phyloP scores from a whole-genome alignment of 1,140 invertebrate species.

The Pogonomyrmex barbatus region DNA sequence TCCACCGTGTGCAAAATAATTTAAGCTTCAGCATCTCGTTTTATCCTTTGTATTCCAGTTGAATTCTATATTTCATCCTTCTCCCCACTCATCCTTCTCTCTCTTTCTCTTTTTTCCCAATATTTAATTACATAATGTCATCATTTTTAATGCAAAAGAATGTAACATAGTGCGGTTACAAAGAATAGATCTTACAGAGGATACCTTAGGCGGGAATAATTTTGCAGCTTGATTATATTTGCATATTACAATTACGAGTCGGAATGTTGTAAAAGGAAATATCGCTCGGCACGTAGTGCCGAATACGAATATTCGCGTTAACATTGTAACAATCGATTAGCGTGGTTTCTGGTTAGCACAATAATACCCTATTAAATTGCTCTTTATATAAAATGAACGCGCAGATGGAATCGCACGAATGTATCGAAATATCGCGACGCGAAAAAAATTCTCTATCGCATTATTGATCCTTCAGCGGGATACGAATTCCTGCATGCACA shows the following conservation, averaged over 20 bases:
- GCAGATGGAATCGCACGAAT: background rate
- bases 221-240: slow-evolving; percentile 8
- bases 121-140: background rate
- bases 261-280: slow-evolving; percentile 42
- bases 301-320: slow-evolving; percentile 48
- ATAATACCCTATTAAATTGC: slow-evolving; percentile 45
- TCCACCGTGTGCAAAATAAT: background rate
- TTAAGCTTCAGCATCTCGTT: background rate
- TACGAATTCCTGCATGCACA: slow-evolving; percentile 37
- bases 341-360: slow-evolving; percentile 33
- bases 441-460: slow-evolving; percentile 14
- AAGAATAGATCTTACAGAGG: background rate
- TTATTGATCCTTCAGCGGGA: slow-evolving; percentile 20
- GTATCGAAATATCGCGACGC: background rate
- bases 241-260: slow-evolving; percentile 1
- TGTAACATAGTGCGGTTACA: background rate
- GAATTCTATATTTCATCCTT: background rate
- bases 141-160: background rate
- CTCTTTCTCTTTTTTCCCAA: background rate
- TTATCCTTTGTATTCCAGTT: background rate
- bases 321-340: slow-evolving; percentile 61
- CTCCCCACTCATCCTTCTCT: too few relatives aligned
- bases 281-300: slow-evolving; percentile 16
- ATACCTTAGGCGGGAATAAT: slow-evolving; percentile 14
- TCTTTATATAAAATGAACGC: slow-evolving; percentile 48